Base-by-base conservation (phyloP, 2,113 vertebrate species). In the Pycnonotus jocosus region DNA sequence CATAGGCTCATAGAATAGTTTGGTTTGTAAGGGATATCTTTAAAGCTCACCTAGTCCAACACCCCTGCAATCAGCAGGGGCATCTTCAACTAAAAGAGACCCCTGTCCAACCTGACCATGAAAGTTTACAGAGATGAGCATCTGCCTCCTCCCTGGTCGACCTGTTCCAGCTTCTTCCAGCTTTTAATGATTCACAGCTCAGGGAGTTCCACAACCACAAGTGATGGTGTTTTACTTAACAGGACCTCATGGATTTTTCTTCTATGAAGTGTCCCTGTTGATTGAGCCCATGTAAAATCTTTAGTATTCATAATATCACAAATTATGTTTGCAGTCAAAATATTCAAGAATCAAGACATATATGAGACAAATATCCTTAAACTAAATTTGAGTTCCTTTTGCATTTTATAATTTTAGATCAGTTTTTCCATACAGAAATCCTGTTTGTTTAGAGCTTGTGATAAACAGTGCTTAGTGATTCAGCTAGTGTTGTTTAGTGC, bases 401-500 rank as follows among this genome's bases (percentile, higher is more conserved):
- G 28, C 44, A 6, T 74, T 42, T 44, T 70, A 48, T 21, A 6
- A 48, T 78, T 84, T 82, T 79, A 57, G 15, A 30, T 61, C 18
- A 25, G 14, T 66, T 83, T 86, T 88, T 68, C 35, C 21, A 1
- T 64, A 22, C 28, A 70, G 35, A 78, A 74, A 56, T 79, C 27
- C 17, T 64, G 0, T 81, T 87, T 91, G 51, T 48, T 81, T 64
- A 42, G 6, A 86, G 42, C n/a, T n/a, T 72, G 48, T 72, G 50
- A 50, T 79, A 60, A 81, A 30, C 33, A 88, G 47, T 28, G 31
- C 64, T 89, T 40, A 47, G 44, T 84, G 83, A 68, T 84, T 93
- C 68, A 94, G 5, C 64, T 24, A 30, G 3, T 64, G 30, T 74
- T 81, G 21, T 65, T 71, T 25, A 56, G n/a, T 87, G 77, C 77